Evolutionary conservation across 2,113 vertebrate genomes (phyloP), one percentile per base, ranked within the genome.

Genomic region (Tragelaphus imberbis): DNA sequence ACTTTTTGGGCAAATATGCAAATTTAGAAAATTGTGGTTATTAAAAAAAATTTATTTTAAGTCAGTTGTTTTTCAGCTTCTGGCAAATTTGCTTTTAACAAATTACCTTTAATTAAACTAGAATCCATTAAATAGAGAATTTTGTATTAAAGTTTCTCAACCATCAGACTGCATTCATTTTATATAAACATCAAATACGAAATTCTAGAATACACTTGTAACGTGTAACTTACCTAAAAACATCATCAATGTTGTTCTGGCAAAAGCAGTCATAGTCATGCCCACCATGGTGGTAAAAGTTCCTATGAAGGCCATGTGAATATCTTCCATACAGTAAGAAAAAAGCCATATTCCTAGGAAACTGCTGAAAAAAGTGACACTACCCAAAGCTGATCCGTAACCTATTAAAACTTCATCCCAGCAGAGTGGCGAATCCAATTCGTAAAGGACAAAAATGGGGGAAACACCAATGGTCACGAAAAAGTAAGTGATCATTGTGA

Each of bases 391-490:
- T 6, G 99, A 98, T 53, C 99, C 99, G 5, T 99, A 99, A 88
- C 99, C 99, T 91, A 99, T 99, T 92, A 99, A 99, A 27, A 99
- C 98, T 98, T 99, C 99, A 85, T 98, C 99, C 99, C 99, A 99
- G 98, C 99, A 99, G 82, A 99, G 99, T 0, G 99, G 99, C 40
- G 99, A 97, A 15, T 99, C 99, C 85, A 99, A 98, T 96, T 99
- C 99, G 91, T 99, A 99, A 0, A 99, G 99, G 0, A 99, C 99
- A 85, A 99, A 97, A 94, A 99, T 79, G 0, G 99, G 99, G 44
- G 91, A n/a, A 58, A 98, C 98, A 3, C 99, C 99, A 3, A 99
- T 0, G 30, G 99, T 25, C 10, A 98, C 88, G 7, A 99, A 99
- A 82, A 99, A 98, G 1, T 99, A 99, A 71, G 97, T 98, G 98